Conservation (phyloP, 2,113 vertebrate genomes). For the Alligator sinensis region DNA sequence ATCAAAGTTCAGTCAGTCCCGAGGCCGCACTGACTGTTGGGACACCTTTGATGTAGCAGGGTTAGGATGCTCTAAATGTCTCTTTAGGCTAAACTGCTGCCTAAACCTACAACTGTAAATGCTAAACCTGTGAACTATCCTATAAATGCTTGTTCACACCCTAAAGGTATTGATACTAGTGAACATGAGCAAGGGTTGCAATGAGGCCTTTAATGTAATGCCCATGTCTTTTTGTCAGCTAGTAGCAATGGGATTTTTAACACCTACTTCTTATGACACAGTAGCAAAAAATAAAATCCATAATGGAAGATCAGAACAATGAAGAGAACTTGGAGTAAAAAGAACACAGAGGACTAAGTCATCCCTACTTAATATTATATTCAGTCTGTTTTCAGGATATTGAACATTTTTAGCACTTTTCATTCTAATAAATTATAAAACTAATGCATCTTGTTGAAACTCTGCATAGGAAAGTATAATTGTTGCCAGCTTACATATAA, state of each 20-base stretch:
- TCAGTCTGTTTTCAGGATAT: background rate
- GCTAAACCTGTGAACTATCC: too few relatives aligned
- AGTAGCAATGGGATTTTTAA: background rate
- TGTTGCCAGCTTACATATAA: background rate
- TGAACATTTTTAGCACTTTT: background rate
- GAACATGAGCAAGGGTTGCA: background rate
- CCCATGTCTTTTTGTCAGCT: background rate
- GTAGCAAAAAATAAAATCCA: background rate
- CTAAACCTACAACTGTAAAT: too few relatives aligned
- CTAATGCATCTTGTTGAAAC: background rate
- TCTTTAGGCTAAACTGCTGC: too few relatives aligned
- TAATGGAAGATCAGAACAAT: background rate
- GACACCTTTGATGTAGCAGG: too few relatives aligned
- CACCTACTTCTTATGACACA: background rate
- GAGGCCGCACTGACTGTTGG: too few relatives aligned
- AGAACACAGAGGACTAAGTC: background rate
- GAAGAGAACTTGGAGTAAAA: background rate
- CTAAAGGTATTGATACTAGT: background rate
- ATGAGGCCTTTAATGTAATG: background rate
- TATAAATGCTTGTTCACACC: too few relatives aligned
- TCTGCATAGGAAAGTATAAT: background rate
- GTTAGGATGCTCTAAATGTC: too few relatives aligned
- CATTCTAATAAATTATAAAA: background rate
- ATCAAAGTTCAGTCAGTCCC: too few relatives aligned
- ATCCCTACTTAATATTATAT: background rate